These are phyloP conservation scores for Tanypteryx hageni DNA, from an alignment of 2,888 invertebrate species.

Conservation along the genomic window DNA sequence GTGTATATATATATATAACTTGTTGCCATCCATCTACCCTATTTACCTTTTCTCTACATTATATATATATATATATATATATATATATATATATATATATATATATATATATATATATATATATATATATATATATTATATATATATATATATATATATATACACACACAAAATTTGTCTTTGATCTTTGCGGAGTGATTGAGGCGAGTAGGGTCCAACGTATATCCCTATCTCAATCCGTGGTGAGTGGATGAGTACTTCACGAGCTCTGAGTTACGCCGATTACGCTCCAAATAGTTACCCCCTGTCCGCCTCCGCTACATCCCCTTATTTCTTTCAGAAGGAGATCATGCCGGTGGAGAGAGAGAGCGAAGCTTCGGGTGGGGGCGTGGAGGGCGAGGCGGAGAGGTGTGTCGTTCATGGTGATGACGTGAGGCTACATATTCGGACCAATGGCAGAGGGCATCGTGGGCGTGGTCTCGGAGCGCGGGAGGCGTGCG, in stretches of 20 bases:
- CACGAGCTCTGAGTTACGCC: slow-evolving; percentile 51
- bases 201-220: too few relatives aligned
- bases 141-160: too few relatives aligned
- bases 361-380: neutral
- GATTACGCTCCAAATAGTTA: slow-evolving; percentile 38
- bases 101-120: too few relatives aligned
- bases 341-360: neutral
- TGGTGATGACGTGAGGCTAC: slow-evolving; percentile 9
- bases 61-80: too few relatives aligned
- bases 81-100: too few relatives aligned
- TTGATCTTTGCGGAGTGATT: too few relatives aligned
- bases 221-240: slow-evolving; percentile 50
- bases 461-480: slow-evolving; percentile 34
- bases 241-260: slow-evolving; percentile 61
- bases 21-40: too few relatives aligned
- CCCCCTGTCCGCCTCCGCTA: too few relatives aligned
- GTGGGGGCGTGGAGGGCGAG: slow-evolving; percentile 21
- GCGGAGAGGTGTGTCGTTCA: neutral
- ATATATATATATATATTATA: too few relatives aligned
- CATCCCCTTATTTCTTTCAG: neutral
- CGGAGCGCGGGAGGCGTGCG: slow-evolving; percentile 40
- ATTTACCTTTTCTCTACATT: too few relatives aligned
- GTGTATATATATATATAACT: too few relatives aligned
- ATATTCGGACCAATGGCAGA: slow-evolving; percentile 1
- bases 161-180: neutral